Base-by-base conservation (phyloP, 2,888 invertebrate genomes). In the Gnatocerus cornutus region DNA sequence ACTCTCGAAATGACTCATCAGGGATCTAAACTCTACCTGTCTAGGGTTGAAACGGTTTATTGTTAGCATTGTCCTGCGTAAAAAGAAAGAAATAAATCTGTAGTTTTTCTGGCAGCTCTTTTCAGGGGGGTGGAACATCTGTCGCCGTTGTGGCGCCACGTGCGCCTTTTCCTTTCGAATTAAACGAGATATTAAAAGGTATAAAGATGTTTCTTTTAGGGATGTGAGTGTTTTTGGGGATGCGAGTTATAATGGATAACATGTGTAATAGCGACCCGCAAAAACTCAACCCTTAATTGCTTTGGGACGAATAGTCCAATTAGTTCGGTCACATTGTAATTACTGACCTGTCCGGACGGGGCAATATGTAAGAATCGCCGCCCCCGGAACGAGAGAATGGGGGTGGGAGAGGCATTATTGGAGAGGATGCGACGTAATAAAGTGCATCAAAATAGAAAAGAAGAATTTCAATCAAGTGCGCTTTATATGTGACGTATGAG, bases 221-320 rank as follows among this genome's bases (percentile, higher is more conserved):
- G 37, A 37, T 10, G 37, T 37, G 10, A 8, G 37, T 37, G 8
- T 10, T 10, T 37, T 6, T 10, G 46, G 46, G 3, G 46, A 21
- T 21, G 21, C 21, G 21, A 21, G 21, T 21, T 4, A 21, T 21
- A 21, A 21, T 21, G 21, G 21, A 21, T 21, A 21, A 21, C 21
- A 21, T 9, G 16, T 14, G 46, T 46, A 46, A 46, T 50, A 21
- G 13, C 10, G 9, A n/a, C 39, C 37, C 12, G n/a, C 58, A 59
- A 43, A 59, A 59, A 59, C 43, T 41, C 37, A 9, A 13, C 41
- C 13, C n/a, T 46, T 61, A 61, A 61, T 61, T 61, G 61, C 61
- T 61, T 33, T 61, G 61, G 61, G 61, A 61, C 61, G 29, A 61
- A 46, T 61, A 30, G 46, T 46, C 46, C 61, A 61, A 61, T 61